These are phyloP conservation scores for Bagarius yarrelli DNA, from an alignment of 2,113 vertebrate species.

Conservation along the genomic window DNA sequence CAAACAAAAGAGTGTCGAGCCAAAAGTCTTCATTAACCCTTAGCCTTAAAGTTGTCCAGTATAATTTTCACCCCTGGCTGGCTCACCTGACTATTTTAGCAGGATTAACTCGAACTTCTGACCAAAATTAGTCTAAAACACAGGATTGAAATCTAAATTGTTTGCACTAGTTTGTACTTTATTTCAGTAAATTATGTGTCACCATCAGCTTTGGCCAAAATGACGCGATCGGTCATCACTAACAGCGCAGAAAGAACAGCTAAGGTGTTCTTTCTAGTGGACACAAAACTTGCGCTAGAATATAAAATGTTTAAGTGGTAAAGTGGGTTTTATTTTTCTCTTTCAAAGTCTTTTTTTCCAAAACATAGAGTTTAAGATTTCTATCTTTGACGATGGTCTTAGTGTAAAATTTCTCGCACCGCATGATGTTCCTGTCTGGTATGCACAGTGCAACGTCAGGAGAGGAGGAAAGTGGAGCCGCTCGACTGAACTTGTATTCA, in stretches of 20 bases:
- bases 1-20: no score
- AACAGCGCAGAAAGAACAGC: no score
- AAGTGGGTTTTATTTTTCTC: not conserved
- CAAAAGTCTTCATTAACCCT: no score
- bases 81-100: not conserved
- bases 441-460: conserved; percentile 53
- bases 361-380: not conserved
- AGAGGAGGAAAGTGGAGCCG: conserved; percentile 57
- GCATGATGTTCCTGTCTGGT: conserved; percentile 49
- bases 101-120: not conserved
- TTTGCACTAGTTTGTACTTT: not conserved
- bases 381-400: not conserved
- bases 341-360: not conserved
- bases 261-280: not conserved
- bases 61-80: not conserved
- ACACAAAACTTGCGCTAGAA: no score
- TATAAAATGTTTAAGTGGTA: not conserved
- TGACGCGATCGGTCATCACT: not conserved
- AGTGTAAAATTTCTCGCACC: conserved; percentile 1
- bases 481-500: conserved; percentile 55
- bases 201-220: not conserved
- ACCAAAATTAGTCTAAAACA: not conserved
- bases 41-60: no score
- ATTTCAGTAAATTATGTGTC: not conserved
- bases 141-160: not conserved